phyloP scores from a whole-genome alignment of 2,888 invertebrate species.

The Andrena minutula region DNA sequence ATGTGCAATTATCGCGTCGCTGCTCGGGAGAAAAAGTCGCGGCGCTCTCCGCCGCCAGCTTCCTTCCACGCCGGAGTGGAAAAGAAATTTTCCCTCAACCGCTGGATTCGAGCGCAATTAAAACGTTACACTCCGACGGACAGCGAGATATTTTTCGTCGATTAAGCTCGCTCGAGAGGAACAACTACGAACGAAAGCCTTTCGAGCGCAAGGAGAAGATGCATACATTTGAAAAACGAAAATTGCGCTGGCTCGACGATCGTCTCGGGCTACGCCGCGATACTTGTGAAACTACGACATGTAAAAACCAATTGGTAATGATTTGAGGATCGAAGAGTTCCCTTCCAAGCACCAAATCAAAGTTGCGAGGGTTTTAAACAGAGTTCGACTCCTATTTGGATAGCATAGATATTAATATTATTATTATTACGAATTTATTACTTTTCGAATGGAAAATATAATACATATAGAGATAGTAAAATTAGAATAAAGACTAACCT shows the following conservation, averaged over 20 bases:
- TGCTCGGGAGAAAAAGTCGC: background rate
- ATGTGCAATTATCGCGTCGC: background rate
- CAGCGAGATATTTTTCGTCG: slow-evolving; percentile 18
- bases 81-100: background rate
- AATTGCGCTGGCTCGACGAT: background rate
- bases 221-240: background rate
- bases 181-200: slow-evolving; percentile 3
- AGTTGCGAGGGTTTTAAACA: no score
- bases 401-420: no score
- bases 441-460: no score
- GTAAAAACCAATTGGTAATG: no score
- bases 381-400: no score
- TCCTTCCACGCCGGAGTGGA: background rate
- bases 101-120: slow-evolving; percentile 31
- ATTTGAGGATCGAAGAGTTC: no score
- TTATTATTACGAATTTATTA: no score
- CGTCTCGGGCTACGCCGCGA: no score
- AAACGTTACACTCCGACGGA: slow-evolving; percentile 30
- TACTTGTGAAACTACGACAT: no score
- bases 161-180: slow-evolving; percentile 20
- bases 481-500: no score
- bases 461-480: no score
- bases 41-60: background rate
- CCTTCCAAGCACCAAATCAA: no score
- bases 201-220: background rate